Percentiles rank a stretch among this genome's conserved stretches.
Evolutionary conservation across 2,797 vertebrate species (phyloP).

Genomic region (Diglossa cyanea): DNA sequence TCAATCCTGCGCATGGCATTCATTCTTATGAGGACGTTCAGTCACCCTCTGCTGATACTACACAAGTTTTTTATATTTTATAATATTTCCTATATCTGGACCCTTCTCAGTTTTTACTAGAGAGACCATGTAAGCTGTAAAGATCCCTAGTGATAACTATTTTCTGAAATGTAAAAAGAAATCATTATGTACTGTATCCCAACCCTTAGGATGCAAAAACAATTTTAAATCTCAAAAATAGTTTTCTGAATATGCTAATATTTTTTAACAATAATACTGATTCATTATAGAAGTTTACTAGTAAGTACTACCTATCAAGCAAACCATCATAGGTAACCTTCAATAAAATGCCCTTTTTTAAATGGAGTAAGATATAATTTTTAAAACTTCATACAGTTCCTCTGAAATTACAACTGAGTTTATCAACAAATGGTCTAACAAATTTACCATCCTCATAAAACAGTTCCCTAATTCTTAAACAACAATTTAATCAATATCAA

Average conservation of each 20-base stretch:
- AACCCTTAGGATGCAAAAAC: background rate
- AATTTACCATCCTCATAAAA: background rate
- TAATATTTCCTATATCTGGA: background rate
- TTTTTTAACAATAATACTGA: background rate
- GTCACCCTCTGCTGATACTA: background rate
- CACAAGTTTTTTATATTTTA: background rate
- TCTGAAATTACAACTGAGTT: background rate
- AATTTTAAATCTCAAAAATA: background rate
- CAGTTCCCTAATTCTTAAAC: background rate
- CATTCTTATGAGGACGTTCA: background rate
- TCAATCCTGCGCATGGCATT: background rate
- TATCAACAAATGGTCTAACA: background rate
- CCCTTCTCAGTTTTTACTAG: background rate
- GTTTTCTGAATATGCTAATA: background rate
- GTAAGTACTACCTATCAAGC: background rate
- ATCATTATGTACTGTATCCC: background rate
- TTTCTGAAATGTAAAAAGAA: background rate
- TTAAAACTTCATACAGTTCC: background rate
- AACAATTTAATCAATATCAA: slow-evolving; percentile 5
- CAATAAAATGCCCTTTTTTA: background rate
- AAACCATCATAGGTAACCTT: background rate
- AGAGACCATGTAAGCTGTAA: background rate
- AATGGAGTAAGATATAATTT: background rate
- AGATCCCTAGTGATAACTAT: background rate
- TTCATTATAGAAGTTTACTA: background rate